Evolutionary conservation across 37 sponge, comb jelly and placozoan genomes (phyloP), one percentile per base, ranked within the genome.

Genomic region (Aplysina aerophoba): DNA sequence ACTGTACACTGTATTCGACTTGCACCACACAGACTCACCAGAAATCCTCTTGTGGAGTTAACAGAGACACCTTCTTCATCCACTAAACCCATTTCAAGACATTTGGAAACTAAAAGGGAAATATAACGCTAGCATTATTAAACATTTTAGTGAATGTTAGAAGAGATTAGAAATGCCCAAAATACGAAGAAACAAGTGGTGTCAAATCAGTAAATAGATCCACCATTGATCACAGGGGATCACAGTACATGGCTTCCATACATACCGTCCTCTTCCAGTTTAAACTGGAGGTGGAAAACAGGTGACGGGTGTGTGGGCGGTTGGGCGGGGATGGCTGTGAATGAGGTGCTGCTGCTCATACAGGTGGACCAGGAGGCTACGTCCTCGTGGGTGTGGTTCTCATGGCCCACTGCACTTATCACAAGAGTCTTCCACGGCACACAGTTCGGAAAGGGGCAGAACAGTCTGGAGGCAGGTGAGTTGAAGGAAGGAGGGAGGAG

Each of bases 391-490:
- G 67, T 31, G 66, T 57, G 79, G 63, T 73, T 75, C 35, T 66
- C 50, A 57, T 71, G 61, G 54, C 80, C 80, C 4, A 22, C 22
- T 27, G 86, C 88, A 62, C 87, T 87, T 17, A 93, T 19, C 24
- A 93, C 40, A 4, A 93, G 80, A 20, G 86, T 65, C 20, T 69
- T 28, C 72, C 85, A 93, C 12, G 88, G 66, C 25, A 90, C 65
- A 44, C 94, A 93, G 81, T 93, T 35, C 0, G 22, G 53, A 57
- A 93, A 93, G 22, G 94, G 91, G 54, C 94, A 93, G n/a, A n/a
- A 35, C 4, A 53, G 40, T 4, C 78, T 75, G 25, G n/a, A 75
- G 34, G 34, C 13, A 4, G 50, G 50, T 3, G 50, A 44, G 50
- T 3, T 11, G 50, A 3, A 44, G 50, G 50, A 11, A 44, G 8